Evolutionary conservation across 2,113 vertebrate species (phyloP).

Genomic region (Syngnathoides biaculeatus): DNA sequence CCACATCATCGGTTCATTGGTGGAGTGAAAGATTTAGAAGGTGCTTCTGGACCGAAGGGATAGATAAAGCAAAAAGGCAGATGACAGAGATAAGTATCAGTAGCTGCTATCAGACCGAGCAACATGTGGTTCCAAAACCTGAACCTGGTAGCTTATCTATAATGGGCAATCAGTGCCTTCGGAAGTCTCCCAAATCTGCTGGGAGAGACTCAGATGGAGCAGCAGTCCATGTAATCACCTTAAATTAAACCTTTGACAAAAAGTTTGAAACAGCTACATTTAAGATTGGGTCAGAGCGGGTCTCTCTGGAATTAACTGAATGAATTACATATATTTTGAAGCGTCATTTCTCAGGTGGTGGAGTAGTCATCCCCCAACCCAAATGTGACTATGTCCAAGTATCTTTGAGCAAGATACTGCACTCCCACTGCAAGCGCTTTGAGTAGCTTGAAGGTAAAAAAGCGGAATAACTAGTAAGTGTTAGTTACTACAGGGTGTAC

Average conservation of each 20-base stretch:
- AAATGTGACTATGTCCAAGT: too few relatives aligned
- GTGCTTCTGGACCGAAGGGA: constrained; percentile 26
- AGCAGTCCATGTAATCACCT: constrained; percentile 11
- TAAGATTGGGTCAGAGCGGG: not conserved
- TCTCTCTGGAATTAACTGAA: not conserved
- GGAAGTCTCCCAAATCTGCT: constrained; percentile 35
- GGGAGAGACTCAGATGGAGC: constrained; percentile 14
- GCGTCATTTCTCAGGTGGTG: too few relatives aligned
- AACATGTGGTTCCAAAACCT: constrained; percentile 43
- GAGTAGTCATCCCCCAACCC: too few relatives aligned
- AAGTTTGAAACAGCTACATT: not conserved
- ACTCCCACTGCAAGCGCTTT: too few relatives aligned
- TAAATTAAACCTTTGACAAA: constrained; percentile 22
- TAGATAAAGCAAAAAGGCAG: constrained; percentile 35
- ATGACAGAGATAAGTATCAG: constrained; percentile 47
- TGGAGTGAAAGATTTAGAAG: constrained; percentile 46
- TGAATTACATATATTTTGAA: not conserved
- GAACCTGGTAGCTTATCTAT: constrained; percentile 56
- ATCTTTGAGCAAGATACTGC: too few relatives aligned
- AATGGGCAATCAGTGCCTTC: constrained; percentile 50
- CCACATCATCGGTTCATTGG: constrained; percentile 29
- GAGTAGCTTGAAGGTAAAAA: too few relatives aligned
- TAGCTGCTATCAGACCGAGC: constrained; percentile 31
- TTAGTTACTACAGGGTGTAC: not conserved
- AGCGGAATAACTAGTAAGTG: not conserved